phyloP scores from a whole-genome alignment of 1,140 invertebrate genomes.

The Stenopsyche tienmushanensis region DNA sequence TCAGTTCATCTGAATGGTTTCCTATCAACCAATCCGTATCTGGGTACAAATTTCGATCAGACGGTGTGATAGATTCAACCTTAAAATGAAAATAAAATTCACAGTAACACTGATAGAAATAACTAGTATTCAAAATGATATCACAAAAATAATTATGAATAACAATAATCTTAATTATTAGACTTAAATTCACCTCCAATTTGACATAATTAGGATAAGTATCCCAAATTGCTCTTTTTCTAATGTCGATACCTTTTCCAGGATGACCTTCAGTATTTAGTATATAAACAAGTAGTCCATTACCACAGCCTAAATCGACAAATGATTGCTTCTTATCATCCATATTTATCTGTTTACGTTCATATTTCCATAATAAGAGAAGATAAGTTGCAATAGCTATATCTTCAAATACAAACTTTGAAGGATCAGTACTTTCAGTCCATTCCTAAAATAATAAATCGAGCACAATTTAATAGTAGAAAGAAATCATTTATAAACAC shows the following conservation, averaged over 20 bases:
- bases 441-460: slow-evolving; percentile 75
- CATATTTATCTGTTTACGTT: slow-evolving; percentile 50
- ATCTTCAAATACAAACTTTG: slow-evolving; percentile 96
- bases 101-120: background rate
- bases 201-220: slow-evolving; percentile 62
- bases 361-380: slow-evolving; percentile 72
- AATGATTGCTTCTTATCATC: slow-evolving; percentile 65
- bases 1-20: slow-evolving; percentile 98
- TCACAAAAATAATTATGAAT: slow-evolving; percentile 42
- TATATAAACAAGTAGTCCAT: slow-evolving; percentile 91
- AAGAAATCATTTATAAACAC: slow-evolving; percentile 7
- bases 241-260: slow-evolving; percentile 89
- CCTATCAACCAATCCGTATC: slow-evolving; percentile 94
- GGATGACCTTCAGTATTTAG: slow-evolving; percentile 78
- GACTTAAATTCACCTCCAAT: slow-evolving; percentile 46
- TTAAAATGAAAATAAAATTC: slow-evolving; percentile 46
- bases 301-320: slow-evolving; percentile 95
- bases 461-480: no score
- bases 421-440: slow-evolving; percentile 89
- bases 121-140: no score
- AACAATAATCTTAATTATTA: no score
- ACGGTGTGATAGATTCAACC: slow-evolving; percentile 69
- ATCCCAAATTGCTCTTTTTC: slow-evolving; percentile 89
- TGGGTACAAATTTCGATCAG: slow-evolving; percentile 67
- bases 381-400: slow-evolving; percentile 93